Conservation (phyloP, 2,888 invertebrate species). For the Atethmia centrago region DNA sequence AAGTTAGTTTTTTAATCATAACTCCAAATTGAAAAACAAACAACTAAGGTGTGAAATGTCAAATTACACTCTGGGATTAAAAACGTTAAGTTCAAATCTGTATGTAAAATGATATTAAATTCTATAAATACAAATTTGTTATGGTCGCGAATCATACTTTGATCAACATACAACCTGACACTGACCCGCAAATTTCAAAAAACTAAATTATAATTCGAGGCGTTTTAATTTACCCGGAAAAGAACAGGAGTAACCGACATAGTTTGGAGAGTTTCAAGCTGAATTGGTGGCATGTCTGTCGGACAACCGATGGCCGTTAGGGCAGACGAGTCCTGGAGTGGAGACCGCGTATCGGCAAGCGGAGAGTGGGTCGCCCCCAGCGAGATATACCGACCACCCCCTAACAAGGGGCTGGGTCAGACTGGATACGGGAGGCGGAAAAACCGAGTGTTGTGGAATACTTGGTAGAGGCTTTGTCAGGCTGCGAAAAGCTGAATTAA, state of each 20-base stretch:
- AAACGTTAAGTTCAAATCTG: too few species aligned
- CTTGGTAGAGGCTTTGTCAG: neutral
- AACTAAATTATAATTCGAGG: neutral
- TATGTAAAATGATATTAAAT: too few species aligned
- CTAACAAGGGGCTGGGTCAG: neutral
- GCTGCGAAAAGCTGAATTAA: neutral
- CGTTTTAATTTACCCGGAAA: neutral
- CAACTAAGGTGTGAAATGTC: too few species aligned
- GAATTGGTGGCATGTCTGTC: neutral
- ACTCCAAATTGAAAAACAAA: too few species aligned
- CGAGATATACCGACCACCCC: neutral
- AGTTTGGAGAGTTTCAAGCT: neutral
- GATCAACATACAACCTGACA: too few species aligned
- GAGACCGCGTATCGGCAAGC: neutral
- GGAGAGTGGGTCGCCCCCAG: too few species aligned
- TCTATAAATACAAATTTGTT: too few species aligned
- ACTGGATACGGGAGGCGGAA: neutral
- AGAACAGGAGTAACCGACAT: neutral
- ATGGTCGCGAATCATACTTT: too few species aligned
- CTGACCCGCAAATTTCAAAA: too few species aligned
- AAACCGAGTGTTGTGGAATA: neutral
- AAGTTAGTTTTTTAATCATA: too few species aligned
- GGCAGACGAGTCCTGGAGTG: neutral
- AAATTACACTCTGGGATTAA: too few species aligned
- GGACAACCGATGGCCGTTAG: too few species aligned